A percentile compares a stretch with the other conserved stretches of the same genome.
Conservation (phyloP, 2,113 vertebrate genomes). For the Bos indicus region DNA sequence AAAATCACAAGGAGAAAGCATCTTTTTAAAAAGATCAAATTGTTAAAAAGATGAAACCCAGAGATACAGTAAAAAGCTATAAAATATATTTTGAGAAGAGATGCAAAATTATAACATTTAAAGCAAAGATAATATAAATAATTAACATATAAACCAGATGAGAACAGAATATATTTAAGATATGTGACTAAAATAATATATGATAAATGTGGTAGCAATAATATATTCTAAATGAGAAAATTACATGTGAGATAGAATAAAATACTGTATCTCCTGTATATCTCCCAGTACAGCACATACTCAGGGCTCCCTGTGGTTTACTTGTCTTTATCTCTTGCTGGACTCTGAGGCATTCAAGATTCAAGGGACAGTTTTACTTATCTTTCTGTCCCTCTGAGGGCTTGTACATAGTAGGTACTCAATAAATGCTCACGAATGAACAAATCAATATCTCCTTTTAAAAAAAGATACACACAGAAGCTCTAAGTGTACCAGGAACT, state of each 20-base stretch:
- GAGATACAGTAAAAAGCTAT: neutral
- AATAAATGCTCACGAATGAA: neutral
- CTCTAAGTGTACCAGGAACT: neutral
- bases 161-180: neutral
- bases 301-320: neutral
- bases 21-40: neutral
- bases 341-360: neutral
- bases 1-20: neutral
- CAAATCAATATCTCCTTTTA: neutral
- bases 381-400: neutral
- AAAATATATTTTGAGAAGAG: neutral
- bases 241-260: neutral
- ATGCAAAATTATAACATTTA: neutral
- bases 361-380: neutral
- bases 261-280: fast-evolving
- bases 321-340: neutral
- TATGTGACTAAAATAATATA: neutral
- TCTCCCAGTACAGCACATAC: fast-evolving
- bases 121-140: neutral
- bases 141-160: neutral
- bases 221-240: neutral
- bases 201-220: neutral
- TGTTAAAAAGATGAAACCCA: neutral
- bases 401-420: neutral
- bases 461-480: neutral